Conservation (phyloP, 2,113 vertebrate genomes). For the Ictidomys tridecemlineatus region DNA sequence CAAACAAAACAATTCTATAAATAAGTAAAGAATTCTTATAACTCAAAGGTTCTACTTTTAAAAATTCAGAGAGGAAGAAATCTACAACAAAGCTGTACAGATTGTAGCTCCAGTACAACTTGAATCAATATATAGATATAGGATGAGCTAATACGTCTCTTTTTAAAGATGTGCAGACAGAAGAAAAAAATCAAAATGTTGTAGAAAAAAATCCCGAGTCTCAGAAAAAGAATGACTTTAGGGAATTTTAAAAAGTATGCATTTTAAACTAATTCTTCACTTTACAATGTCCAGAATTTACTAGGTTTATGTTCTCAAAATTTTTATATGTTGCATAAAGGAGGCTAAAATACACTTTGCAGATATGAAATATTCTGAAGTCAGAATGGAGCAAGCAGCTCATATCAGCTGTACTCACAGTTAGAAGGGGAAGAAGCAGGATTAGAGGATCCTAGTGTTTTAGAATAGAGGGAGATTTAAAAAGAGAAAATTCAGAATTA, state of each 20-base stretch:
- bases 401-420: background rate
- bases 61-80: background rate
- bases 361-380: conserved; percentile 21
- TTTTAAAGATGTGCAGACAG: background rate
- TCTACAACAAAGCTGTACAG: background rate
- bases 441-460: background rate
- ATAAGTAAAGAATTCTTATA: background rate
- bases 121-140: background rate
- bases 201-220: background rate
- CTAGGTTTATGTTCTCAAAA: background rate
- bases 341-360: background rate
- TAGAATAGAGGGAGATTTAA: background rate
- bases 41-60: background rate
- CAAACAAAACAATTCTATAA: background rate
- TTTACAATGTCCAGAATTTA: background rate
- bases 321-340: background rate
- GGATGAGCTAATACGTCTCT: background rate
- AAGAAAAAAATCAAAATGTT: background rate
- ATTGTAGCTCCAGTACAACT: background rate
- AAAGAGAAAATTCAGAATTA: background rate
- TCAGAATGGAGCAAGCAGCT: background rate
- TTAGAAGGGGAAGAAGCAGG: background rate
- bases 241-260: background rate
- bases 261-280: background rate
- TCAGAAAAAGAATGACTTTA: background rate